These are phyloP conservation scores for Ooceraea biroi DNA, from an alignment of 1,140 invertebrate species.

Conservation along the genomic window DNA sequence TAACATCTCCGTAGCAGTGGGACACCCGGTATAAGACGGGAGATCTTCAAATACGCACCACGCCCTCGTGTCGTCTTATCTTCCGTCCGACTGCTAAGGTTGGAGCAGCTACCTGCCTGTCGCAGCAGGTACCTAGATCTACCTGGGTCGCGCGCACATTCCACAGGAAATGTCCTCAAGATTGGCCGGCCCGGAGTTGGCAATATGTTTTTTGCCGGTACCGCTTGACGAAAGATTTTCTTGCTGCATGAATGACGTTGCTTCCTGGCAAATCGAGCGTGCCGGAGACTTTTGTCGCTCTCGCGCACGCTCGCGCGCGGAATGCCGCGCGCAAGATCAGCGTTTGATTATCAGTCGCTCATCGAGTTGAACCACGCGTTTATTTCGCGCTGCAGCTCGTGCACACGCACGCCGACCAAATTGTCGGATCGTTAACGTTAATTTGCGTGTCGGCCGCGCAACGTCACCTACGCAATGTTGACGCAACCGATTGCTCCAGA, in stretches of 20 bases:
- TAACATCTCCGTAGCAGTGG: background rate
- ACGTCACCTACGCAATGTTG: background rate
- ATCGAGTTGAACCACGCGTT: background rate
- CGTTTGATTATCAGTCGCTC: background rate
- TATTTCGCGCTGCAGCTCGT: background rate
- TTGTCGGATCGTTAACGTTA: background rate
- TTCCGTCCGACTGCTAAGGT: constrained; percentile 7
- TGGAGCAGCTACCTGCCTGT: constrained; percentile 43
- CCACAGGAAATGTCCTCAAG: constrained; percentile 57
- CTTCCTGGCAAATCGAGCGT: constrained; percentile 42
- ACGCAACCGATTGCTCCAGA: constrained; percentile 24
- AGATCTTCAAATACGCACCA: constrained; percentile 54
- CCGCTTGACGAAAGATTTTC: constrained; percentile 32
- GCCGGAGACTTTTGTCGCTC: background rate
- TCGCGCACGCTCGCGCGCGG: background rate
- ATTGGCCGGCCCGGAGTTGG: constrained; percentile 30
- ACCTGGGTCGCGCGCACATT: constrained; percentile 55
- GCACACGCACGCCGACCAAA: background rate
- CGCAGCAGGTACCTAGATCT: constrained; percentile 53
- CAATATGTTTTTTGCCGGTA: constrained; percentile 18
- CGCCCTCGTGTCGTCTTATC: constrained; percentile 55
- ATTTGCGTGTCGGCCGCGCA: background rate
- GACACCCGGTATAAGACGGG: constrained; percentile 1
- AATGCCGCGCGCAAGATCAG: constrained; percentile 15
- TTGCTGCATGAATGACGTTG: constrained; percentile 46